Evolutionary conservation across 2,888 invertebrate species (phyloP).

Genomic region (Emmelina monodactyla): DNA sequence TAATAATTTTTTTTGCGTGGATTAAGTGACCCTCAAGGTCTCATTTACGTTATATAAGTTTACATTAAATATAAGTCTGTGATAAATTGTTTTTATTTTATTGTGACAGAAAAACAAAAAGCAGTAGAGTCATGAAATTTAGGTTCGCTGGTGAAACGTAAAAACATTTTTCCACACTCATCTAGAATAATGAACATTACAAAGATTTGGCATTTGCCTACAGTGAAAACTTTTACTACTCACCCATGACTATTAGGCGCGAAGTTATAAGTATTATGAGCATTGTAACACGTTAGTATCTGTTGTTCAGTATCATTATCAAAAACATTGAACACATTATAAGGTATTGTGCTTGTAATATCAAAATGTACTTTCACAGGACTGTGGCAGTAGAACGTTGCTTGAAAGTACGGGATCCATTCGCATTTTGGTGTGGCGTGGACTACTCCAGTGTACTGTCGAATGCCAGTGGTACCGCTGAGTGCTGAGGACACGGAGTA

Average conservation of each 20-base stretch:
- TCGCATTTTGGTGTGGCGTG: conserved; percentile 29
- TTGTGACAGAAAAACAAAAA: no score
- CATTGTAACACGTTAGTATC: conserved; percentile 35
- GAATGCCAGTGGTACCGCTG: conserved; percentile 31
- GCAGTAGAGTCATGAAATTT: no score
- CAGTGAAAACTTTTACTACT: no score
- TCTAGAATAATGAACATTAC: no score
- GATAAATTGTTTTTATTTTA: no score
- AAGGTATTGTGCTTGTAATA: conserved; percentile 28
- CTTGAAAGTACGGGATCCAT: conserved; percentile 53
- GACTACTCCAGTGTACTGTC: conserved; percentile 29
- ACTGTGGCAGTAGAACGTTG: conserved; percentile 39
- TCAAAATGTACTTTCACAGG: conserved; percentile 46
- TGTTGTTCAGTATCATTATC: conserved; percentile 37
- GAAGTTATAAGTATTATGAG: conserved; percentile 40
- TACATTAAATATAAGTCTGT: no score
- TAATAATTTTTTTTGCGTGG: no score
- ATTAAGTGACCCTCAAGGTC: no score
- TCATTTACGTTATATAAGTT: no score
- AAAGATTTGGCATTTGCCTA: no score
- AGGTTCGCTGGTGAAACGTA: no score
- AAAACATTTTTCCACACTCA: no score
- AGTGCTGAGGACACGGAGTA: conserved; percentile 46
- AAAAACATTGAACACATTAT: conserved; percentile 33
- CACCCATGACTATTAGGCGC: conserved; percentile 37